These are phyloP conservation scores for Anas georgica DNA, from an alignment of 2,797 vertebrate species.

Conservation along the genomic window DNA sequence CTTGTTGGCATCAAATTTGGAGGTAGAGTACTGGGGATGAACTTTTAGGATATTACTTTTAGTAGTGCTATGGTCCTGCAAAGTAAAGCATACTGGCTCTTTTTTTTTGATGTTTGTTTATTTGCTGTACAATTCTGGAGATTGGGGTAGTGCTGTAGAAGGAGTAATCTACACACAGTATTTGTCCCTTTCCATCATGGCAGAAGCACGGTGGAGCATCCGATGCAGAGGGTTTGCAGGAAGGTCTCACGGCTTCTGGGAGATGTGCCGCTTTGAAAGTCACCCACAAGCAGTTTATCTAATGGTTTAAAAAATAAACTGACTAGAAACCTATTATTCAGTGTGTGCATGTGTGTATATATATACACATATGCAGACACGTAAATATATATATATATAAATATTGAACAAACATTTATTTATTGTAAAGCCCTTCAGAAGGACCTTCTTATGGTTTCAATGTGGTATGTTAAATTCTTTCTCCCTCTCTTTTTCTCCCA, in stretches of 20 bases:
- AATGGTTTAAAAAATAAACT: slow-evolving; percentile 53
- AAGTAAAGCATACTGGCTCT: background rate
- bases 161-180: background rate
- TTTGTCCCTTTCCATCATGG: background rate
- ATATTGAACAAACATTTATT: slow-evolving; percentile 75
- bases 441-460: slow-evolving; percentile 76
- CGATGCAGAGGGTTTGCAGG: background rate
- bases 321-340: slow-evolving; percentile 63
- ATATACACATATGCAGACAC: background rate
- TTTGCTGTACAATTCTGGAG: slow-evolving; percentile 22
- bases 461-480: slow-evolving; percentile 72
- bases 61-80: background rate
- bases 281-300: slow-evolving; percentile 30
- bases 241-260: background rate
- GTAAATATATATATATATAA: slow-evolving; percentile 65
- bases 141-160: background rate
- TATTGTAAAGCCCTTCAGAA: slow-evolving; percentile 77
- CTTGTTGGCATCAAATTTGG: background rate
- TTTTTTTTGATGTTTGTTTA: background rate
- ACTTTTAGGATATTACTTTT: background rate
- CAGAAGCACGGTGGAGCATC: rapidly evolving
- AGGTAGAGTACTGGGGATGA: background rate
- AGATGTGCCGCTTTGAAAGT: background rate
- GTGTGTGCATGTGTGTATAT: slow-evolving; percentile 1
- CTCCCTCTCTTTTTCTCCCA: background rate